These are phyloP conservation scores for Ceraclea dissimilis DNA, from an alignment of 2,888 invertebrate genomes.

Conservation along the genomic window DNA sequence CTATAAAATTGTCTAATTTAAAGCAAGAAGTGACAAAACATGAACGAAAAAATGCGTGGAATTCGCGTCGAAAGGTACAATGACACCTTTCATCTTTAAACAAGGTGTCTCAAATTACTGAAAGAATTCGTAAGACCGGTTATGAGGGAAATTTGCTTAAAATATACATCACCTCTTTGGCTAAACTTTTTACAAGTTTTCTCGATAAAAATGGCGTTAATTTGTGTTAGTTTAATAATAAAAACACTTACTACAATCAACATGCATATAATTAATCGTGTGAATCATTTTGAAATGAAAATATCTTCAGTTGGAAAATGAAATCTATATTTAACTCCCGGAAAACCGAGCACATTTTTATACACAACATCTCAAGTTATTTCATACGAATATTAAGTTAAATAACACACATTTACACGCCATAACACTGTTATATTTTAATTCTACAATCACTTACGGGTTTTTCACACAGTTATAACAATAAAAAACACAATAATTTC, in stretches of 20 bases:
- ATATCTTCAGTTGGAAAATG: neutral
- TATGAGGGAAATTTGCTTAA: too few relatives aligned
- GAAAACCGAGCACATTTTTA: neutral
- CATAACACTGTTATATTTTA: neutral
- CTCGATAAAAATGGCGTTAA: neutral
- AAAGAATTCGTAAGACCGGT: too few relatives aligned
- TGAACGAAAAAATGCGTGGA: too few relatives aligned
- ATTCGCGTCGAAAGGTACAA: too few relatives aligned
- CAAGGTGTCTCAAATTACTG: too few relatives aligned
- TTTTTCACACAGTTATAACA: neutral
- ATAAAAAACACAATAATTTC: neutral
- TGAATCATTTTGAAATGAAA: neutral
- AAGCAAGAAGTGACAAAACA: too few relatives aligned
- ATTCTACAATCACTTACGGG: neutral
- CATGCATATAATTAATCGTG: neutral
- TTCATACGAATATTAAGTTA: neutral
- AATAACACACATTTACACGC: neutral
- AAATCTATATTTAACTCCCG: slow-evolving; percentile 1
- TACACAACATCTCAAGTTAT: neutral
- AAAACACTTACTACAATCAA: neutral
- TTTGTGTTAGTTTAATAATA: neutral
- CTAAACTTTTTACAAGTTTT: too few relatives aligned
- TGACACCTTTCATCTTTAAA: too few relatives aligned
- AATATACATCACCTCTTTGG: too few relatives aligned
- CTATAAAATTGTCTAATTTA: too few relatives aligned